Conservation (phyloP, 2,888 invertebrate species). For the Xanthia icteritia region DNA sequence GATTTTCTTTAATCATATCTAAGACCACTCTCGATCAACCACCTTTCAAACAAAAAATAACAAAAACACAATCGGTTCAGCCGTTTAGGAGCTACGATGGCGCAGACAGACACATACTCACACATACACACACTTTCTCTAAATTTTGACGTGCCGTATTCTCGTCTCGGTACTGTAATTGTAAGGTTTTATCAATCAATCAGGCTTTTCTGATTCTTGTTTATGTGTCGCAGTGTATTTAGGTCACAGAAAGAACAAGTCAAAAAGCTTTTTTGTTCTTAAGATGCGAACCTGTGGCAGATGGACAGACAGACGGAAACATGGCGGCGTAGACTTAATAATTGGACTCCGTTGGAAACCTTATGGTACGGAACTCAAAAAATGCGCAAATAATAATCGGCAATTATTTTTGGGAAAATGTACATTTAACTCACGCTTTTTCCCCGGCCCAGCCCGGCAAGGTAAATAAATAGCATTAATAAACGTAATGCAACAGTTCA, state of each 20-base stretch:
- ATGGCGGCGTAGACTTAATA: neutral
- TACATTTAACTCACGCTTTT: too few species aligned
- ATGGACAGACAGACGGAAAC: neutral
- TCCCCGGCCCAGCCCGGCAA: too few species aligned
- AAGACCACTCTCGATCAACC: too few species aligned
- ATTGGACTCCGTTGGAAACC: neutral
- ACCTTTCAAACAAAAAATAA: too few species aligned
- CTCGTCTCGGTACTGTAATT: neutral
- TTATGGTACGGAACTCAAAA: neutral
- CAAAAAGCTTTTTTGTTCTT: neutral
- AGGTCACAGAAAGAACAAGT: neutral
- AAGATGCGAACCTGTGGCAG: neutral
- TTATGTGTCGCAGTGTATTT: neutral
- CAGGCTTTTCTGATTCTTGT: neutral
- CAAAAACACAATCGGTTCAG: too few species aligned
- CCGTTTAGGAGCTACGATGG: too few species aligned
- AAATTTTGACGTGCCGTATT: neutral
- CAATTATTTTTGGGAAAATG: neutral
- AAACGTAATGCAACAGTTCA: neutral
- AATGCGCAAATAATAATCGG: neutral
- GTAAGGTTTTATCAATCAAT: neutral
- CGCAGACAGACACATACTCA: too few species aligned
- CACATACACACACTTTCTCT: neutral
- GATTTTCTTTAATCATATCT: too few species aligned
- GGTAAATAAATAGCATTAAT: too few species aligned